A percentile compares a stretch with the other conserved stretches of the same genome.
These are phyloP conservation scores for Phoebastria nigripes DNA, from an alignment of 2,797 vertebrate species.

Conservation along the genomic window DNA sequence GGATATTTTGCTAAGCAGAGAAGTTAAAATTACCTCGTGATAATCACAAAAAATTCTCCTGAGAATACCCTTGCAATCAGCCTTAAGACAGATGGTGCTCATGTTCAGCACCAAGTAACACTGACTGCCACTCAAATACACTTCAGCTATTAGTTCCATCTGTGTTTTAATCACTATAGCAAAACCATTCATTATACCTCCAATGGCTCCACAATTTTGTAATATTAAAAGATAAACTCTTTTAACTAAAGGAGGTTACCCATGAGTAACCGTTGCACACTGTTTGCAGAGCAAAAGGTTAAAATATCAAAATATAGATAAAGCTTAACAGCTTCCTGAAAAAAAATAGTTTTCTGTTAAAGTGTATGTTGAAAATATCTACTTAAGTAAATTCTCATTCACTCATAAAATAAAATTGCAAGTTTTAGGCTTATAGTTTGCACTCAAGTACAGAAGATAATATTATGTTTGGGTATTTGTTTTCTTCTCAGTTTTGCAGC, in stretches of 20 bases:
- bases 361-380: not conserved
- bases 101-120: conserved; percentile 32
- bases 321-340: not conserved
- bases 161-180: conserved; percentile 66
- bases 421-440: not conserved
- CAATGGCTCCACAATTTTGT: conserved; percentile 36
- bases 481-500: not conserved
- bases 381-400: not conserved
- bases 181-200: conserved; percentile 52
- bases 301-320: not conserved
- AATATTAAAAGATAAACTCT: conserved; percentile 2
- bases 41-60: conserved; percentile 33
- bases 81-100: conserved; percentile 57
- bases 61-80: not conserved
- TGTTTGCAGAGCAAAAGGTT: not conserved
- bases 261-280: not conserved
- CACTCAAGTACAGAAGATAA: not conserved
- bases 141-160: conserved; percentile 56
- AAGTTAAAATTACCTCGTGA: conserved; percentile 25
- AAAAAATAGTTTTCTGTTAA: not conserved
- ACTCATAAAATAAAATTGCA: not conserved
- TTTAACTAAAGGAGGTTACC: not conserved
- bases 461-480: not conserved
- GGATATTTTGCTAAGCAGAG: not conserved
- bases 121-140: conserved; percentile 63